Evolutionary conservation across 2,888 invertebrate species (phyloP).

Genomic region (Heliconius ethilla): DNA sequence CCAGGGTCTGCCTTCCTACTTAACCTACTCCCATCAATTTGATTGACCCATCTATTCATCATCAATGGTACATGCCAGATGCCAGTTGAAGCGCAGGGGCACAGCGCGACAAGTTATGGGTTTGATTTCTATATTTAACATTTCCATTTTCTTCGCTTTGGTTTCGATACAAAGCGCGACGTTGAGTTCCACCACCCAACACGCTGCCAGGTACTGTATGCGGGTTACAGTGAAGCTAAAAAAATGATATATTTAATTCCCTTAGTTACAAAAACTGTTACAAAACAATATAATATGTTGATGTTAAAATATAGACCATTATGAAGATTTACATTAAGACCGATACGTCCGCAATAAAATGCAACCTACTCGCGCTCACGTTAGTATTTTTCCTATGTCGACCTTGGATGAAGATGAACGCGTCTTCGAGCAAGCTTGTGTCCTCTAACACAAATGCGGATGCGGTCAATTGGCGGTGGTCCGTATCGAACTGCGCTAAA

Average conservation of each 20-base stretch:
- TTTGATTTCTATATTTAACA: neutral
- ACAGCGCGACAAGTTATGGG: too few relatives aligned
- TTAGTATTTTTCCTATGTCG: slow-evolving; percentile 45
- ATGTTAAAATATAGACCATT: neutral
- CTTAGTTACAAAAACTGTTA: neutral
- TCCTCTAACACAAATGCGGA: slow-evolving; percentile 80
- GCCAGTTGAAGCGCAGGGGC: too few relatives aligned
- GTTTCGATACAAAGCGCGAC: too few relatives aligned
- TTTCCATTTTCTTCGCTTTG: neutral
- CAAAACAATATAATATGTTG: neutral
- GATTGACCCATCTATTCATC: too few relatives aligned
- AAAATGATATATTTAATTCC: neutral
- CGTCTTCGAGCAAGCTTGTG: slow-evolving; percentile 75
- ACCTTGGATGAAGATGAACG: slow-evolving; percentile 73
- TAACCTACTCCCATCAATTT: too few relatives aligned
- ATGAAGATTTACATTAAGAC: slow-evolving; percentile 40
- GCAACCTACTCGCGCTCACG: slow-evolving; percentile 43
- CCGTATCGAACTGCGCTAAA: slow-evolving; percentile 79
- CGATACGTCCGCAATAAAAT: slow-evolving; percentile 45
- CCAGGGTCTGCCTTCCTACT: too few relatives aligned
- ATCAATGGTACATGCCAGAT: too few relatives aligned
- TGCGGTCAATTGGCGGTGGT: slow-evolving; percentile 76
- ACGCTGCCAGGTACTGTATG: too few relatives aligned
- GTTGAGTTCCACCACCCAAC: too few relatives aligned
- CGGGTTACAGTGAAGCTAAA: too few relatives aligned